Percentiles rank a stretch among this genome's conserved stretches.
phyloP scores from a whole-genome alignment of 2,113 vertebrate species.

The Cygnus buccinator region DNA sequence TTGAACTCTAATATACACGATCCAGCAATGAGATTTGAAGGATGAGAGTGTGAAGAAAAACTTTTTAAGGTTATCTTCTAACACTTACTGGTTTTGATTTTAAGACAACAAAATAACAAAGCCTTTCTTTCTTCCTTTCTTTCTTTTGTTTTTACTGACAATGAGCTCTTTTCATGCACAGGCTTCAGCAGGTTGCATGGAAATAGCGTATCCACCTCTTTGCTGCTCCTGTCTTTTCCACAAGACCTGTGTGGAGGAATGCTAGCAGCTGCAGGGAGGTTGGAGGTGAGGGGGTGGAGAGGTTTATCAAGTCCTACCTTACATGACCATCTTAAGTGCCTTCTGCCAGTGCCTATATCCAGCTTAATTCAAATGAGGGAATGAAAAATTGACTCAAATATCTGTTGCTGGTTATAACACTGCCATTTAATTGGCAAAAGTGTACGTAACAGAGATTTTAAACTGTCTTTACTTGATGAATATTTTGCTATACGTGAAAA shows the following conservation, averaged over 20 bases:
- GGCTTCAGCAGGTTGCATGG: neutral
- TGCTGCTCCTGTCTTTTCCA: neutral
- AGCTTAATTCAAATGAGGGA: neutral
- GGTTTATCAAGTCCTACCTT: neutral
- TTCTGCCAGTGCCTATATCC: neutral
- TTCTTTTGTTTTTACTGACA: neutral
- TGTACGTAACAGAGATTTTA: neutral
- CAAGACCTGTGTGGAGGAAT: neutral
- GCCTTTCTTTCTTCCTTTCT: neutral
- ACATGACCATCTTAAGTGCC: neutral
- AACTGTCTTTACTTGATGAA: neutral
- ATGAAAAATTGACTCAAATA: neutral
- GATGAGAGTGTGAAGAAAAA: neutral
- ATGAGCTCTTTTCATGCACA: neutral
- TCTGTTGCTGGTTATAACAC: neutral
- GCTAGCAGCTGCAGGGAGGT: neutral
- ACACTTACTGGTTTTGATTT: neutral
- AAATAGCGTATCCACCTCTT: neutral
- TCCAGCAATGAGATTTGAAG: neutral
- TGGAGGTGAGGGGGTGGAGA: neutral
- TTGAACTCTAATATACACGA: neutral
- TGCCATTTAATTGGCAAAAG: neutral
- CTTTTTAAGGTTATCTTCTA: neutral
- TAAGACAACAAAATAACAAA: neutral
- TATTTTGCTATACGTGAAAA: neutral